Percentiles rank a stretch among this genome's conserved stretches.
phyloP scores from a whole-genome alignment of 2,888 invertebrate species.

The Physocephala rufipes region DNA sequence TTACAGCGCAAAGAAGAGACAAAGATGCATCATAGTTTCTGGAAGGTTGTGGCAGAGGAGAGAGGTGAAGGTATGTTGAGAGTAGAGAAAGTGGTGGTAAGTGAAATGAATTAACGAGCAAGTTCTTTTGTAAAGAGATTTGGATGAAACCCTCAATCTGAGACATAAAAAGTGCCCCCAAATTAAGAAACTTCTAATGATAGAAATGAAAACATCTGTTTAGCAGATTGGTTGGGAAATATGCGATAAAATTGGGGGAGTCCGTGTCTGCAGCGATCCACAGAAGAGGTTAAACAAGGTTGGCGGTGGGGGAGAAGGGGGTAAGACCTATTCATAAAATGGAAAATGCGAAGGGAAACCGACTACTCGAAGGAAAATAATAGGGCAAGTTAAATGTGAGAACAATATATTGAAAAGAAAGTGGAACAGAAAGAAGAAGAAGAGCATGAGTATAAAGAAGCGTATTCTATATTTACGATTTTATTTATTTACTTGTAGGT shows the following conservation, averaged over 20 bases:
- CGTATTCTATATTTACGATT: no score
- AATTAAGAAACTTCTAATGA: neutral
- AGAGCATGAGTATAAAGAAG: no score
- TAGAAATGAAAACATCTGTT: neutral
- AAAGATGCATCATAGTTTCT: neutral
- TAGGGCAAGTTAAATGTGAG: neutral
- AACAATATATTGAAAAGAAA: no score
- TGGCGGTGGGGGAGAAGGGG: neutral
- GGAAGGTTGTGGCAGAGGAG: neutral
- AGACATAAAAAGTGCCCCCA: neutral
- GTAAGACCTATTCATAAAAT: neutral
- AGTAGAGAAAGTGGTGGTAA: neutral
- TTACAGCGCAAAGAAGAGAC: no score
- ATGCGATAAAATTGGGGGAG: neutral
- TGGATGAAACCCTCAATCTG: neutral
- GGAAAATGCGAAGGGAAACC: neutral
- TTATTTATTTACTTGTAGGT: no score
- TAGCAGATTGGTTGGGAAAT: neutral
- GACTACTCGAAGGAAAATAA: neutral
- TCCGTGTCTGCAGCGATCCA: neutral
- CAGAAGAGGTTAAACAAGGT: neutral
- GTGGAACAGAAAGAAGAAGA: no score
- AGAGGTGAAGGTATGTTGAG: neutral
- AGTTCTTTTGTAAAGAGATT: conserved; percentile 5
- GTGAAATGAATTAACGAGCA: no score